Percentiles rank a stretch among this genome's conserved stretches.
phyloP scores from a whole-genome alignment of 2,888 invertebrate species.

The Aphelenchoides bicaudatus region DNA sequence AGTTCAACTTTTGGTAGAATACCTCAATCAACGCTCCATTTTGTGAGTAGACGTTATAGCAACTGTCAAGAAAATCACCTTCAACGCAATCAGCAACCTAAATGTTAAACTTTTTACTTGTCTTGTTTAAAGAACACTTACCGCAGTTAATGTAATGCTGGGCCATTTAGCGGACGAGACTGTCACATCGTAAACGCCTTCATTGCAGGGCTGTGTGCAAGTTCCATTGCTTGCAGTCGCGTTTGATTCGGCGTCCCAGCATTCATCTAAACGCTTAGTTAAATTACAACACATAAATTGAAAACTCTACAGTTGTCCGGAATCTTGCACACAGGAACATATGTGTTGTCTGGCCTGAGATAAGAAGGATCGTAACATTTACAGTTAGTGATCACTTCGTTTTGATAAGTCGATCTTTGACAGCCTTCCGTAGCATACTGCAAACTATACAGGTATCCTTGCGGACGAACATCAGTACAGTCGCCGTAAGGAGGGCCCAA shows the following conservation, averaged over 20 bases:
- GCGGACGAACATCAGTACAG: conserved; percentile 41
- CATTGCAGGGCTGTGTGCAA: conserved; percentile 30
- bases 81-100: conserved; percentile 30
- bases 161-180: conserved; percentile 35
- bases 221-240: conserved; percentile 9
- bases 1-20: conserved; percentile 33
- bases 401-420: conserved; percentile 30
- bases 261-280: conserved; percentile 24
- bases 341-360: conserved; percentile 26
- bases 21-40: conserved; percentile 33
- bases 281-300: neutral
- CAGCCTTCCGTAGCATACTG: conserved; percentile 33
- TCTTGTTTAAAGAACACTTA: too few species aligned
- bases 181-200: conserved; percentile 31
- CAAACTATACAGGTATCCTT: conserved; percentile 25
- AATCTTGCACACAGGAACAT: conserved; percentile 24
- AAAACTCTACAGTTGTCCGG: conserved; percentile 23
- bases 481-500: conserved; percentile 31
- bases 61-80: conserved; percentile 23
- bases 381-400: conserved; percentile 23
- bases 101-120: too few species aligned
- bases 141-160: conserved; percentile 15
- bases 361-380: conserved; percentile 31
- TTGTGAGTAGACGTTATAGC: conserved; percentile 20
- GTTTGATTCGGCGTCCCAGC: conserved; percentile 27